Conservation (phyloP, 2,888 invertebrate species). For the Pterostichus niger region DNA sequence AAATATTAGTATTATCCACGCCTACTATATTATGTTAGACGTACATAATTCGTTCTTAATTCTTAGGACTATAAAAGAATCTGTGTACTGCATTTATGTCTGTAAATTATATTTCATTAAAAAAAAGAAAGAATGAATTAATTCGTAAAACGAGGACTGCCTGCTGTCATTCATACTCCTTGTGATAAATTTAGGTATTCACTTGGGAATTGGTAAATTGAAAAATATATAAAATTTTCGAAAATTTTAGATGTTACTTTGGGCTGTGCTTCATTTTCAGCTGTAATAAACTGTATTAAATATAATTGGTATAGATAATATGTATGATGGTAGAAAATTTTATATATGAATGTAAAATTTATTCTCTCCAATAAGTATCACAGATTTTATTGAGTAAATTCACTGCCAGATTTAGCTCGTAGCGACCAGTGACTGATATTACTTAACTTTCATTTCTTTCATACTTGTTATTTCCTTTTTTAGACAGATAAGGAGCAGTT, state of each 20-base stretch:
- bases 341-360: conserved; percentile 52
- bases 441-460: conserved; percentile 24
- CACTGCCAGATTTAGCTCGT: conserved; percentile 58
- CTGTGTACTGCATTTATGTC: too few species aligned
- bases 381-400: conserved; percentile 47
- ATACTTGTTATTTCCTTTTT: neutral
- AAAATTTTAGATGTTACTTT: conserved; percentile 65
- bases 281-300: conserved; percentile 61
- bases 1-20: too few species aligned
- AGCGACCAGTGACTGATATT: conserved; percentile 48
- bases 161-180: conserved; percentile 27
- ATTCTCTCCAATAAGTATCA: conserved; percentile 50
- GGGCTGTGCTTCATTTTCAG: conserved; percentile 66
- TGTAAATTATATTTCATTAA: too few species aligned
- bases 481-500: conserved; percentile 1
- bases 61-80: too few species aligned
- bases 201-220: conserved; percentile 51
- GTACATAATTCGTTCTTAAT: too few species aligned
- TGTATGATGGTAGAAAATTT: conserved; percentile 56
- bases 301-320: conserved; percentile 61
- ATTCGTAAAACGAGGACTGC: conserved; percentile 30
- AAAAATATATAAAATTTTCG: conserved; percentile 47
- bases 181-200: conserved; percentile 64
- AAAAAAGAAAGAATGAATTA: too few species aligned
- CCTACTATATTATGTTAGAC: too few species aligned